Evolutionary conservation across 2,888 invertebrate species (phyloP).

Genomic region (Drosophila neotestacea): DNA sequence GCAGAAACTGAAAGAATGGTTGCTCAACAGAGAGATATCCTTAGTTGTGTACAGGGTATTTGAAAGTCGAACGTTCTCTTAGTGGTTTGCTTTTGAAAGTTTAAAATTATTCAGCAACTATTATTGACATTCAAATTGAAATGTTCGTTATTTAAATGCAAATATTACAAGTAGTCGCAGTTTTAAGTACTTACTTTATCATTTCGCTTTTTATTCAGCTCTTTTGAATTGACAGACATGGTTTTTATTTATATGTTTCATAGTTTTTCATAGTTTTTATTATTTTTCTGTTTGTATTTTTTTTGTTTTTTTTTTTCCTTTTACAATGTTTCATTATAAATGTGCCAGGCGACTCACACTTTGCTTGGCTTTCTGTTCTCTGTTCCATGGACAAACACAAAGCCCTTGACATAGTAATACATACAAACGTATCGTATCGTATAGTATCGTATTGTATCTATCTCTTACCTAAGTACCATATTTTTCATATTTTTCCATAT

Average conservation of each 20-base stretch:
- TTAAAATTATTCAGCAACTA: neutral
- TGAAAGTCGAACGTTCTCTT: neutral
- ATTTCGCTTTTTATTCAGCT: neutral
- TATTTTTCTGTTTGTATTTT: constrained; percentile 38
- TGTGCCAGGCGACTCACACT: constrained; percentile 39
- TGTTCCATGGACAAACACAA: constrained; percentile 59
- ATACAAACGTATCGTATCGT: constrained; percentile 28
- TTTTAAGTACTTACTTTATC: constrained; percentile 26
- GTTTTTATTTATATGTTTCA: constrained; percentile 44
- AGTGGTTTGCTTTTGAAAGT: neutral
- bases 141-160: constrained; percentile 6
- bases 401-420: constrained; percentile 71
- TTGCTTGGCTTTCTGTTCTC: constrained; percentile 22
- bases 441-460: constrained; percentile 25
- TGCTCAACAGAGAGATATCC: neutral
- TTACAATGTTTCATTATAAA: constrained; percentile 73
- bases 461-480: constrained; percentile 44
- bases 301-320: constrained; percentile 35
- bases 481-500: constrained; percentile 36
- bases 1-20: neutral
- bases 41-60: neutral
- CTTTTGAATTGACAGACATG: constrained; percentile 11
- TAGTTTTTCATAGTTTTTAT: constrained; percentile 50
- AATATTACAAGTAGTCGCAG: neutral
- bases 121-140: constrained; percentile 16